Evolutionary conservation across 2,113 vertebrate species (phyloP).

Genomic region (Arvicanthis niloticus): DNA sequence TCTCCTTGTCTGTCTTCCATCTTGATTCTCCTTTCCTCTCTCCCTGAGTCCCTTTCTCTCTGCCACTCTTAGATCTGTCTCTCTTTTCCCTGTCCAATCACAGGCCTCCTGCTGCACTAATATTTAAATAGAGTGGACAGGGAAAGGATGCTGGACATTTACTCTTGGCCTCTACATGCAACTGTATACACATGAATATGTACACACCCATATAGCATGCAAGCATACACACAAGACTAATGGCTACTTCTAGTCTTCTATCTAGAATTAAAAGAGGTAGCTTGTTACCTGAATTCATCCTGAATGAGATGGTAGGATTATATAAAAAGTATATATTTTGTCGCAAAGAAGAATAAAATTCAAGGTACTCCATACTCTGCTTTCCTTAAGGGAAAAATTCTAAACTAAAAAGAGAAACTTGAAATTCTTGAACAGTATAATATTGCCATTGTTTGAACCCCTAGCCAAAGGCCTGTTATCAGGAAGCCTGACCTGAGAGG

Average conservation of each 20-base stretch:
- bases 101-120: too few species aligned
- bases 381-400: slow-evolving; percentile 54
- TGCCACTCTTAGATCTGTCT: too few species aligned
- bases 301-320: slow-evolving; percentile 26
- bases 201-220: background rate
- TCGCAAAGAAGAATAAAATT: slow-evolving; percentile 42
- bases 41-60: too few species aligned
- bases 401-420: slow-evolving; percentile 10
- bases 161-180: background rate
- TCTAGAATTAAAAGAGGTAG: slow-evolving; percentile 33
- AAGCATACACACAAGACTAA: too few species aligned
- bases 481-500: background rate
- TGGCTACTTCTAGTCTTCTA: slow-evolving; percentile 31
- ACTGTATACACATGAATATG: background rate
- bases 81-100: too few species aligned
- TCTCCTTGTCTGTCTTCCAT: too few species aligned
- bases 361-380: background rate
- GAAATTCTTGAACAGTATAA: background rate
- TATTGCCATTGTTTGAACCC: background rate
- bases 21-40: too few species aligned
- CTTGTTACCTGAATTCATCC: background rate
- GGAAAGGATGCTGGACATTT: too few species aligned
- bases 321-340: background rate
- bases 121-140: too few species aligned
- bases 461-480: background rate